A percentile compares a stretch with the other conserved stretches of the same genome.
phyloP scores from a whole-genome alignment of 2,888 invertebrate genomes.

The Lasioglossum zephyrum region DNA sequence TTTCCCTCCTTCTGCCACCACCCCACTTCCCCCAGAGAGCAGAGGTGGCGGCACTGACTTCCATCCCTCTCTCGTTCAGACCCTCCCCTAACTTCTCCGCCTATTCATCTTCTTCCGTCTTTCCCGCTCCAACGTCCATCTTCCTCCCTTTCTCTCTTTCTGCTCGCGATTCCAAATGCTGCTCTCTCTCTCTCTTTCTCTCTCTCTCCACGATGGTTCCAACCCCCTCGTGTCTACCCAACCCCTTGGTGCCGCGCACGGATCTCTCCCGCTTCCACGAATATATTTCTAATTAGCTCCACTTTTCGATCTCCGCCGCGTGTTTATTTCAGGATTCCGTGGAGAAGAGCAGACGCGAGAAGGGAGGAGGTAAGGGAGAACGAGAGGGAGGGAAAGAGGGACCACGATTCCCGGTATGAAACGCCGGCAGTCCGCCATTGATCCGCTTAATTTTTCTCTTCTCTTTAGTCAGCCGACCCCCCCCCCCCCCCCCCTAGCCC shows the following conservation, averaged over 20 bases:
- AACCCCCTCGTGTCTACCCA: conserved; percentile 27
- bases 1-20: conserved; percentile 7
- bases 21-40: conserved; percentile 41
- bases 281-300: conserved; percentile 79
- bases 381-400: conserved; percentile 14
- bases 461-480: conserved; percentile 32
- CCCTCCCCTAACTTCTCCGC: conserved; percentile 17
- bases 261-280: conserved; percentile 66
- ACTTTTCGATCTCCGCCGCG: conserved; percentile 73
- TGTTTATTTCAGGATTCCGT: conserved; percentile 69
- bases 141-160: not conserved
- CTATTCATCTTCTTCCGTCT: conserved; percentile 12
- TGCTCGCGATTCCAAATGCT: not conserved
- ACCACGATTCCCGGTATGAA: conserved; percentile 44
- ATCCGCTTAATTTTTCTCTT: conserved; percentile 72
- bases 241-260: conserved; percentile 41
- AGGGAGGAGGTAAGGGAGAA: not conserved
- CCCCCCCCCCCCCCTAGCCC: not conserved
- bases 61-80: conserved; percentile 53
- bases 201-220: conserved; percentile 14
- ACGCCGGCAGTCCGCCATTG: conserved; percentile 67
- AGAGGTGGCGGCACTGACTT: conserved; percentile 27
- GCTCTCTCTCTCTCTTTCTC: not conserved
- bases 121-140: not conserved
- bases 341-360: conserved; percentile 13